Conservation (phyloP, 2,113 vertebrate species). For the Lepus timidus region DNA sequence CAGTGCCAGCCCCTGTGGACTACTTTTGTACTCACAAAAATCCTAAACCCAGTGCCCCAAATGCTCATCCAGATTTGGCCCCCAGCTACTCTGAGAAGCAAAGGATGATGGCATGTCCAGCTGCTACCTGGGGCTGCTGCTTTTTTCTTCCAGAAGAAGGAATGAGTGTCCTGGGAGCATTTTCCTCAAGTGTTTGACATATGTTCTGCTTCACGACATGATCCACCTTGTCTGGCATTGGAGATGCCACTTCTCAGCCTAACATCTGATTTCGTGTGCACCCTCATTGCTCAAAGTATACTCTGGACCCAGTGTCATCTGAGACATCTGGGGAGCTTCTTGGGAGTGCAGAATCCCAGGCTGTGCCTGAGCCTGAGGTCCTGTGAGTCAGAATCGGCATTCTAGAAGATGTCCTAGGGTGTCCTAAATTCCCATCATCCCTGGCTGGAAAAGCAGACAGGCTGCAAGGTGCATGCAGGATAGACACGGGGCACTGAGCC, state of each 20-base stretch:
- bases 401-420: background rate
- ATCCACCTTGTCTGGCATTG: background rate
- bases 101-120: no score
- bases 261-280: background rate
- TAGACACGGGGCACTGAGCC: background rate
- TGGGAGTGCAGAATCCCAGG: background rate
- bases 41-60: background rate
- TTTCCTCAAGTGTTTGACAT: background rate
- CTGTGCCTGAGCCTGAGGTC: accelerated
- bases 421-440: background rate
- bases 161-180: background rate
- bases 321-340: background rate
- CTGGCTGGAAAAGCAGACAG: background rate
- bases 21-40: background rate
- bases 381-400: background rate
- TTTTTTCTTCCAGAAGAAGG: background rate
- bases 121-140: background rate
- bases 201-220: background rate
- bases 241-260: background rate
- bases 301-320: no score
- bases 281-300: background rate
- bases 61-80: background rate
- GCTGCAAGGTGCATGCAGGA: background rate
- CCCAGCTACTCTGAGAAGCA: background rate
- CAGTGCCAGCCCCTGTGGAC: background rate